A percentile compares a stretch with the other conserved stretches of the same genome.
These are phyloP conservation scores for Micropterix aruncella DNA, from an alignment of 2,888 invertebrate genomes.

Conservation along the genomic window DNA sequence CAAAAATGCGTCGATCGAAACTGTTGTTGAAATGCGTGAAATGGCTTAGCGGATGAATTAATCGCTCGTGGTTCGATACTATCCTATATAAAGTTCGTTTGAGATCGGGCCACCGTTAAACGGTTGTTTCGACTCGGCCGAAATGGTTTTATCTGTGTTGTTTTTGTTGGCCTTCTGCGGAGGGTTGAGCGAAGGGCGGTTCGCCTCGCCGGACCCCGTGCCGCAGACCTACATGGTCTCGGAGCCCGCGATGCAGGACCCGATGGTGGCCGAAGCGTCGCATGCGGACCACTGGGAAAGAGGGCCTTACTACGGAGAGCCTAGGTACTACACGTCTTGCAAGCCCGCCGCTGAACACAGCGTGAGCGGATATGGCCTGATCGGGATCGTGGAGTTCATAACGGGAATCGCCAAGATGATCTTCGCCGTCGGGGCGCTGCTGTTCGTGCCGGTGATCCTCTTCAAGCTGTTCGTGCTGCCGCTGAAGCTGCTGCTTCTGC, in stretches of 20 bases:
- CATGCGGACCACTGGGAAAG: not conserved
- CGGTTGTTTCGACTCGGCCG: too few relatives aligned
- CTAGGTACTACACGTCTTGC: not conserved
- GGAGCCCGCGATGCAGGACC: not conserved
- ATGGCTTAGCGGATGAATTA: too few relatives aligned
- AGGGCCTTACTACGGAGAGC: not conserved
- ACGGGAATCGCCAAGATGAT: not conserved
- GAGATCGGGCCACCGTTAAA: too few relatives aligned
- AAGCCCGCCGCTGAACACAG: not conserved
- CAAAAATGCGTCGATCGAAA: too few relatives aligned
- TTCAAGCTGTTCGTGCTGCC: not conserved
- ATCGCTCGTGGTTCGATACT: too few relatives aligned
- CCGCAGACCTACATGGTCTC: not conserved
- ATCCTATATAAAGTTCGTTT: too few relatives aligned
- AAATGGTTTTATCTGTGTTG: too few relatives aligned
- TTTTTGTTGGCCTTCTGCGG: not conserved
- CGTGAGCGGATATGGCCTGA: not conserved
- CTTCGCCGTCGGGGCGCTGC: not conserved
- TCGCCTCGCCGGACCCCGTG: not conserved
- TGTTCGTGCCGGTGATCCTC: not conserved
- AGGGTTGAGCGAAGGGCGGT: not conserved
- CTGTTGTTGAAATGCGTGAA: too few relatives aligned
- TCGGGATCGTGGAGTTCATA: not conserved
- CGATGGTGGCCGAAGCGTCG: not conserved
- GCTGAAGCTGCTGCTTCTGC: not conserved